These are phyloP conservation scores for Zoanthus sociatus DNA, from an alignment of 92 coral and sea anemone genomes.

Conservation along the genomic window DNA sequence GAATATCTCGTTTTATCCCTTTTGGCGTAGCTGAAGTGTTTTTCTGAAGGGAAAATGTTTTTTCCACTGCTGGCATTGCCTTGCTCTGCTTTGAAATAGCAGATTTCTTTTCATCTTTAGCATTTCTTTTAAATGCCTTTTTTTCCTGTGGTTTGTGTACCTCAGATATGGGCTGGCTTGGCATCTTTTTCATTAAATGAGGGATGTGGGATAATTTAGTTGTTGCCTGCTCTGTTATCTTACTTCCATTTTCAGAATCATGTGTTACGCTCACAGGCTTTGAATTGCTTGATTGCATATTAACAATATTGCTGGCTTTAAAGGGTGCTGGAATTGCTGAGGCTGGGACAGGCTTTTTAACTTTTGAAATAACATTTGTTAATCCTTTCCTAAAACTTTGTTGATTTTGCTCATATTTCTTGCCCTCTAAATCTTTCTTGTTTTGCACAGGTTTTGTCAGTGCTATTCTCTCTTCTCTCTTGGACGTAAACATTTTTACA, in stretches of 20 bases:
- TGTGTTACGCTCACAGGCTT: background rate
- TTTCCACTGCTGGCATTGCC: background rate
- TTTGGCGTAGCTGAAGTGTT: slow-evolving; percentile 13
- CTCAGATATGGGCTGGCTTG: background rate
- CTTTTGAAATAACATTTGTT: slow-evolving; percentile 1
- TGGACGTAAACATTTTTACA: slow-evolving; percentile 21
- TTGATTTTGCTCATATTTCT: slow-evolving; percentile 19
- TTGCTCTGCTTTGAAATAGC: slow-evolving; percentile 16
- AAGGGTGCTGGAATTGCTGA: slow-evolving; percentile 47
- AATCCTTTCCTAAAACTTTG: slow-evolving; percentile 6
- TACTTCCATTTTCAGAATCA: slow-evolving; percentile 4
- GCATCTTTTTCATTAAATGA: slow-evolving; percentile 33
- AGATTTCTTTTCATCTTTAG: slow-evolving; percentile 32
- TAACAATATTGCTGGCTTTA: background rate
- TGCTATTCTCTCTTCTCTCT: slow-evolving; percentile 31
- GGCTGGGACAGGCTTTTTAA: slow-evolving; percentile 40
- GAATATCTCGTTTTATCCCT: slow-evolving; percentile 19
- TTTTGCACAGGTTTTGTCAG: slow-evolving; percentile 39
- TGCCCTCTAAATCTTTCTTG: slow-evolving; percentile 3
- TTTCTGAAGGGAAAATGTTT: slow-evolving; percentile 22
- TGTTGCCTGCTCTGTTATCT: background rate
- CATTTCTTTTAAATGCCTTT: background rate
- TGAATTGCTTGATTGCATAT: slow-evolving; percentile 39
- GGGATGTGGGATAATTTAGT: slow-evolving; percentile 33
- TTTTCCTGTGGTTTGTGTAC: slow-evolving; percentile 5